Base-by-base conservation (phyloP, 2,888 invertebrate genomes). In the Desoria tigrina region DNA sequence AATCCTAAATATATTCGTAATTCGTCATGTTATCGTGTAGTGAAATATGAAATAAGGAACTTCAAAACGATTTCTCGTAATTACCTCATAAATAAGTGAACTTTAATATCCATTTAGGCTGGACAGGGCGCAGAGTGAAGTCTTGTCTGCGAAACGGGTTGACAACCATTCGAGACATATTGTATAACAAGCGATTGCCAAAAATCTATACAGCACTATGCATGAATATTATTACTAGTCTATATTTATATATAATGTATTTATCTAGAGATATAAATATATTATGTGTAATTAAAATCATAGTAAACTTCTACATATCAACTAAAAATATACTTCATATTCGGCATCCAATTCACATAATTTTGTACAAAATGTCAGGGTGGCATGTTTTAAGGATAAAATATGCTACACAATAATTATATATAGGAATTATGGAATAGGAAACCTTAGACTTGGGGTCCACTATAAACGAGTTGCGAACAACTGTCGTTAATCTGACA, bases 61-160 rank as follows among this genome's bases (percentile, higher is more conserved):
- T 57, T 57, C 23, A 26, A 54, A 18, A 32, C 27, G 27, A 54
- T 24, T 57, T 57, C 55, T 21, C 11, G 21, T 23, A 39, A 39
- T 37, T 32, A 26, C 55, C 26, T 55, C 32, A 55, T 57, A 57
- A 57, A 57, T 57, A 57, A 57, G 23, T 57, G 56, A 57, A 57
- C 42, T 57, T 57, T 57, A 39, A 57, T 55, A 45, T 18, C 45
- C 21, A 21, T 45, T 45, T 45, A 45, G n/a, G 9, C 45, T 45
- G 45, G 45, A 45, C 45, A 45, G 45, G 16, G 16, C 16, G 45
- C 45, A 45, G 45, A 45, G 16, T 45, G 45, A 45, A 45, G 21
- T 45, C 45, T 45, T 16, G 45, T 18, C 16, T 16, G 4, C 45
- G 45, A 21, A 39, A 16, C 6, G 21, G 16, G 21, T 45, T 45